These are phyloP conservation scores for Dicranocentrus wangi DNA, from an alignment of 2,888 invertebrate genomes.

Conservation along the genomic window DNA sequence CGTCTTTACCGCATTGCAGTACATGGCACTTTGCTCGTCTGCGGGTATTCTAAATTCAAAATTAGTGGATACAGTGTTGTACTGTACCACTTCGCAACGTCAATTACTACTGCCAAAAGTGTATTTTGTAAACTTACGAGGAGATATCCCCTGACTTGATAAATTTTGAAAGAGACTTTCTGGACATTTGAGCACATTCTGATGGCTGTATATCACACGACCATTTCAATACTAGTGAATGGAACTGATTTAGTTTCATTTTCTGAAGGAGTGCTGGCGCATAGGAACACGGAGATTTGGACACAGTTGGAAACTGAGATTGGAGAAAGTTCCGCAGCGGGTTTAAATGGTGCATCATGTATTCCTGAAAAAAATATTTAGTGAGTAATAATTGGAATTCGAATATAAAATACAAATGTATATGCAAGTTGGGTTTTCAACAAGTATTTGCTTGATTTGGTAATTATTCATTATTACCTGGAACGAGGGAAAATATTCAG, in stretches of 20 bases:
- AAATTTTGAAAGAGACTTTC: slow-evolving; percentile 21
- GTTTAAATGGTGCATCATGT: not conserved
- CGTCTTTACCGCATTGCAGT: slow-evolving; percentile 47
- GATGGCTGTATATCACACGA: slow-evolving; percentile 38
- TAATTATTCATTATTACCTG: too few relatives aligned
- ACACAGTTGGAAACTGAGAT: slow-evolving; percentile 13
- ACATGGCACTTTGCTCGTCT: slow-evolving; percentile 46
- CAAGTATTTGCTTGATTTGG: too few relatives aligned
- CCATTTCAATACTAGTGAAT: slow-evolving; percentile 41
- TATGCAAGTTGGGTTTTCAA: too few relatives aligned
- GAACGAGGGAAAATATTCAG: slow-evolving; percentile 18
- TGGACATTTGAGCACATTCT: slow-evolving; percentile 18
- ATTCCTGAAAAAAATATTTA: too few relatives aligned
- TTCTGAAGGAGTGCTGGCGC: not conserved
- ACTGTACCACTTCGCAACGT: too few relatives aligned
- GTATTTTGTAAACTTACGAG: not conserved
- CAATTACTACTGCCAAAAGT: too few relatives aligned
- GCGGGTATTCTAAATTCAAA: slow-evolving; percentile 38
- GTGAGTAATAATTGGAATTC: too few relatives aligned
- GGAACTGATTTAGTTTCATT: slow-evolving; percentile 26
- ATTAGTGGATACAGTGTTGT: too few relatives aligned
- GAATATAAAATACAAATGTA: slow-evolving; percentile 1
- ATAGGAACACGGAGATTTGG: not conserved
- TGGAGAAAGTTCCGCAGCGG: slow-evolving; percentile 19
- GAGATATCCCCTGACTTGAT: slow-evolving; percentile 15